Conservation (phyloP, 2,113 vertebrate species). For the Callaeas wilsoni region DNA sequence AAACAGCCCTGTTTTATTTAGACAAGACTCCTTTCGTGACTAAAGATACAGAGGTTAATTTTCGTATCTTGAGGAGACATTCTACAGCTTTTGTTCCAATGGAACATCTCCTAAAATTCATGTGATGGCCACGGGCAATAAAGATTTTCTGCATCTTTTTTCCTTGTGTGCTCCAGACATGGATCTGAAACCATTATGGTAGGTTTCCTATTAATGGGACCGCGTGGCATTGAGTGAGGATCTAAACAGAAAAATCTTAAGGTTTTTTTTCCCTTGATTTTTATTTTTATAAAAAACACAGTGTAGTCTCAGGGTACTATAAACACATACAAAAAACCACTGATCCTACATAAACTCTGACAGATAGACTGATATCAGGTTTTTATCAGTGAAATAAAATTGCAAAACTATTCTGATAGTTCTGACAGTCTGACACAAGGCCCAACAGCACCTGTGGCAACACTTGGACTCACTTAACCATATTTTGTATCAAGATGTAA, state of each 20-base stretch:
- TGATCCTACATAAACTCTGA: background rate
- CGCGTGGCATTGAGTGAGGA: accelerated
- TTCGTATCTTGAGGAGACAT: background rate
- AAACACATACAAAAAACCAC: background rate
- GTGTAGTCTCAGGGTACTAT: background rate
- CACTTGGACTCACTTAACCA: background rate
- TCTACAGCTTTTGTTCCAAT: background rate
- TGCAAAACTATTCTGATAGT: background rate
- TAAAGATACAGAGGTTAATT: background rate
- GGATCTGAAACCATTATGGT: background rate
- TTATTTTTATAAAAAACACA: background rate
- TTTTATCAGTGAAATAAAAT: background rate
- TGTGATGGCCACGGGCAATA: background rate
- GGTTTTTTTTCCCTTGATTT: background rate
- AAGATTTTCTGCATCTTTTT: background rate
- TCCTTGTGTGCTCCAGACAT: background rate
- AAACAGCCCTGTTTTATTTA: background rate
- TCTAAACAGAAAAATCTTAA: background rate
- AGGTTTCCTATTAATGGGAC: background rate
- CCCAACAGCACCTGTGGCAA: background rate
- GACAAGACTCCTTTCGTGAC: background rate
- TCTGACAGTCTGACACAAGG: background rate
- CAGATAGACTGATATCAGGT: background rate
- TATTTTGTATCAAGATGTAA: background rate
- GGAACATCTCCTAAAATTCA: background rate